Evolutionary conservation across 2,797 vertebrate genomes (phyloP).

Genomic region (Alauda arvensis): DNA sequence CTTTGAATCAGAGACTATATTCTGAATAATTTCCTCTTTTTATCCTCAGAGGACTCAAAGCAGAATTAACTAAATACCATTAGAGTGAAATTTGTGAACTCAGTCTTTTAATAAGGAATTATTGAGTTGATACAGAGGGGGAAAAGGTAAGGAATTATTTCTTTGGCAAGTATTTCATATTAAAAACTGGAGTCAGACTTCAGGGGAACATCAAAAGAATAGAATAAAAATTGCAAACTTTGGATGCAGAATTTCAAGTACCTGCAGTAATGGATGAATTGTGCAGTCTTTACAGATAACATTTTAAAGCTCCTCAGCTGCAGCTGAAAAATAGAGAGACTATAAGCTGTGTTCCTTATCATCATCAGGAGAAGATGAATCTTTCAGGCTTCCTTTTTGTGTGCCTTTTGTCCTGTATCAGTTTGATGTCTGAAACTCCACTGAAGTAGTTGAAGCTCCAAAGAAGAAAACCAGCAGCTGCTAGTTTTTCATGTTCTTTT

Average conservation of each 20-base stretch:
- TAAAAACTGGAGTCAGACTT: conserved; percentile 12
- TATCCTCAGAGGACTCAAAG: conserved; percentile 1
- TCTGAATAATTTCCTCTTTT: conserved; percentile 32
- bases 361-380: neutral
- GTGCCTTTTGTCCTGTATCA: neutral
- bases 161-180: neutral
- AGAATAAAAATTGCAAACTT: neutral
- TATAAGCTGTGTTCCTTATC: neutral
- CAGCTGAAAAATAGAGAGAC: neutral
- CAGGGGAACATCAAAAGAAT: neutral
- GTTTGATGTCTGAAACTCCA: neutral
- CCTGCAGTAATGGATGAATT: neutral
- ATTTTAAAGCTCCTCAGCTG: neutral
- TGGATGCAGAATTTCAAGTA: neutral
- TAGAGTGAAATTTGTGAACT: conserved; percentile 9
- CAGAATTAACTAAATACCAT: conserved; percentile 25
- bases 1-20: neutral
- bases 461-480: neutral
- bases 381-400: neutral
- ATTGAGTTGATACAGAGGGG: neutral
- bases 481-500: neutral
- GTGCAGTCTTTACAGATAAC: neutral
- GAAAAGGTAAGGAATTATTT: conserved; percentile 4
- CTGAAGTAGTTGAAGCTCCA: neutral
- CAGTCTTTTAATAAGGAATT: conserved; percentile 6